Evolutionary conservation across 2,113 vertebrate species (phyloP).

Genomic region (Strix uralensis): DNA sequence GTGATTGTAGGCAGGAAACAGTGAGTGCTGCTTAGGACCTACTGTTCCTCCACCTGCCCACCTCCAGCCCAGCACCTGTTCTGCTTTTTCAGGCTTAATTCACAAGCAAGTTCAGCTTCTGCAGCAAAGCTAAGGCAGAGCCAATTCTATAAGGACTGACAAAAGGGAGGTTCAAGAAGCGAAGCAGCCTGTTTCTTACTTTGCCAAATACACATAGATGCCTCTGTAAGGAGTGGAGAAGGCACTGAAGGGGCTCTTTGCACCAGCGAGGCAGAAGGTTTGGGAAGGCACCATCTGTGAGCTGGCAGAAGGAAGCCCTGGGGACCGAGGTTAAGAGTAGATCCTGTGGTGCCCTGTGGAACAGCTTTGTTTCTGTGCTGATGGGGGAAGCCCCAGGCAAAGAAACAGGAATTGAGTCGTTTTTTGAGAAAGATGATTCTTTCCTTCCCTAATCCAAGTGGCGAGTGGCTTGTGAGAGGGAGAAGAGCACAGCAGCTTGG

Average conservation of each 20-base stretch:
- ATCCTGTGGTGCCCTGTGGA: not conserved
- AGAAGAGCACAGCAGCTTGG: not conserved
- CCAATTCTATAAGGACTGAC: not conserved
- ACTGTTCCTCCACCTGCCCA: not conserved
- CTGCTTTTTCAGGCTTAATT: not conserved
- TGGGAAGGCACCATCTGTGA: slow-evolving; percentile 22
- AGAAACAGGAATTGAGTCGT: not conserved
- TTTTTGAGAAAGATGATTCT: not conserved
- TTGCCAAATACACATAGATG: not conserved
- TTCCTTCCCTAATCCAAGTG: not conserved
- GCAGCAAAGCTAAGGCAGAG: not conserved
- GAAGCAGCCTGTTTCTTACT: not conserved
- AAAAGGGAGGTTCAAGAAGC: not conserved
- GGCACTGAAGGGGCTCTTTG: not conserved
- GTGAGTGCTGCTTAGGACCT: not conserved
- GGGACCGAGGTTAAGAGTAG: not conserved
- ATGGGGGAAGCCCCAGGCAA: not conserved
- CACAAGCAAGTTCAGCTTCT: not conserved
- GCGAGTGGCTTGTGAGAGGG: not conserved
- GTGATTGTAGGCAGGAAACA: not conserved
- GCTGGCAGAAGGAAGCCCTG: not conserved
- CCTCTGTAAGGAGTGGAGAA: not conserved
- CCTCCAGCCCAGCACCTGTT: not conserved
- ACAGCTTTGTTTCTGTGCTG: not conserved
- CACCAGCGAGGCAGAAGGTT: slow-evolving; percentile 14